Percentiles rank a stretch among this genome's conserved stretches.
Evolutionary conservation across 2,888 invertebrate species (phyloP).

Genomic region (Euzetes globulus): DNA sequence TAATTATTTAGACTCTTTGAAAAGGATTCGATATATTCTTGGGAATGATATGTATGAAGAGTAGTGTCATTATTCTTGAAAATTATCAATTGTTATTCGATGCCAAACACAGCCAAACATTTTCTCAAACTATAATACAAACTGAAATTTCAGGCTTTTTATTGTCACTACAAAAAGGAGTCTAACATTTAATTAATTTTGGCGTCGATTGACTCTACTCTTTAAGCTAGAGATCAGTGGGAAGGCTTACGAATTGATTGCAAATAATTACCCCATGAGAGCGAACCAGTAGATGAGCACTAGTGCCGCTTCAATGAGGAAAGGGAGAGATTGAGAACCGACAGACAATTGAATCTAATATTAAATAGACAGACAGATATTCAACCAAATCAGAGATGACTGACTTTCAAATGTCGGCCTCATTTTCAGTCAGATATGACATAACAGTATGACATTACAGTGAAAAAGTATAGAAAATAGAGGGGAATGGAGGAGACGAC

Average conservation of each 20-base stretch:
- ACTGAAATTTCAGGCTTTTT: neutral
- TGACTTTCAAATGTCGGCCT: neutral
- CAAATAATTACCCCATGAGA: conserved; percentile 10
- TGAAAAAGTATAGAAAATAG: neutral
- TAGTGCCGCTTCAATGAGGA: neutral
- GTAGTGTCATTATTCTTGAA: conserved; percentile 11
- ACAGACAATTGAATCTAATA: neutral
- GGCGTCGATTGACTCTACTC: conserved; percentile 18
- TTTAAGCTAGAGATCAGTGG: conserved; percentile 13
- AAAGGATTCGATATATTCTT: too few relatives aligned
- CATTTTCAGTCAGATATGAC: neutral
- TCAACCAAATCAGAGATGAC: neutral
- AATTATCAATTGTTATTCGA: conserved; percentile 17
- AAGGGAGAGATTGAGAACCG: neutral
- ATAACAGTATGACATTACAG: too few relatives aligned
- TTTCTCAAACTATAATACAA: neutral
- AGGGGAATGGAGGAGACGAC: neutral
- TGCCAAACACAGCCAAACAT: conserved; percentile 21
- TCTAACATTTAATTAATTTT: conserved; percentile 27
- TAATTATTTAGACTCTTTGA: too few relatives aligned
- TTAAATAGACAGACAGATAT: neutral
- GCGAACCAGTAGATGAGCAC: neutral
- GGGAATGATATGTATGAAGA: conserved; percentile 6
- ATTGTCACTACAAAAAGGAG: conserved; percentile 7
- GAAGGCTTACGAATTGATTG: neutral